Evolutionary conservation across 2,113 vertebrate species (phyloP).

Genomic region (Amazona guildingii): DNA sequence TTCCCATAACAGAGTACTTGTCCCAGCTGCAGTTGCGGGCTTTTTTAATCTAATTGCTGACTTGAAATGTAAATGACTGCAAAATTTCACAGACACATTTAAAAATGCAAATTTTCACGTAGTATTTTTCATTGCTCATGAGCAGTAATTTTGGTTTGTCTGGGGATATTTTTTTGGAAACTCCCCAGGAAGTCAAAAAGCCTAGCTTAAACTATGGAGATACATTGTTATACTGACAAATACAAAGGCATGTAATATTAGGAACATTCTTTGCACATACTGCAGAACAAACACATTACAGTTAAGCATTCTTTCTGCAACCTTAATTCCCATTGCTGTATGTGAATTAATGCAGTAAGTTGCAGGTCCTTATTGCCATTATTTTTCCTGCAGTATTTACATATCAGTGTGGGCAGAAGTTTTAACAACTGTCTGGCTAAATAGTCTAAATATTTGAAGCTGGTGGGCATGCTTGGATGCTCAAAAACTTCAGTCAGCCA

Average conservation of each 20-base stretch:
- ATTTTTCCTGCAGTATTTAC: background rate
- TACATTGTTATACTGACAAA: background rate
- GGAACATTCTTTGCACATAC: background rate
- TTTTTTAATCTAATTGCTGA: constrained; percentile 49
- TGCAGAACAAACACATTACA: background rate
- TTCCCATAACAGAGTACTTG: background rate
- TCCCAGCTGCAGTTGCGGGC: constrained; percentile 21
- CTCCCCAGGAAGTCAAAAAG: background rate
- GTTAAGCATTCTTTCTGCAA: background rate
- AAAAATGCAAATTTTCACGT: constrained; percentile 20
- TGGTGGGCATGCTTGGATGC: background rate
- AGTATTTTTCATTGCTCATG: background rate
- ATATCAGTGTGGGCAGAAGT: background rate
- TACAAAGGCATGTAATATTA: background rate
- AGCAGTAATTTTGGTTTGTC: background rate
- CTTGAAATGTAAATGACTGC: constrained; percentile 36
- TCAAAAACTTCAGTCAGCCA: background rate
- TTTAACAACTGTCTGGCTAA: background rate
- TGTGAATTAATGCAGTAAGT: background rate
- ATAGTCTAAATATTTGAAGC: background rate
- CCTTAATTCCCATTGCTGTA: background rate
- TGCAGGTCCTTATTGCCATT: background rate
- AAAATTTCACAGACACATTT: constrained; percentile 35
- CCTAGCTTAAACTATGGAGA: background rate
- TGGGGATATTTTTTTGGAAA: background rate